Base-by-base conservation (phyloP, 2,113 vertebrate species). In the Lepidothrix coronata region DNA sequence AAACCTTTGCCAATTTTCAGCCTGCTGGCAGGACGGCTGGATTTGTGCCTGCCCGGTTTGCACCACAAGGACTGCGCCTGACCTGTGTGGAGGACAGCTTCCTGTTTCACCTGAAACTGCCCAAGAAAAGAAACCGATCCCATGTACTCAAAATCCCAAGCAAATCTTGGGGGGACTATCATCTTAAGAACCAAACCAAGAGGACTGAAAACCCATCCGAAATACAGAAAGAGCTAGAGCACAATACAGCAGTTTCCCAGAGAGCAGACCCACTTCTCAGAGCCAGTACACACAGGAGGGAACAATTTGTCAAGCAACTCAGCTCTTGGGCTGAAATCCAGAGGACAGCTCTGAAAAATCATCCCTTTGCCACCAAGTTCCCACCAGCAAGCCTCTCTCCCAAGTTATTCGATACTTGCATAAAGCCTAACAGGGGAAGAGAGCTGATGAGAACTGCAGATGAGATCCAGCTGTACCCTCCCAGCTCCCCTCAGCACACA, bases 281-380 rank as follows among this genome's bases (percentile, higher is more conserved):
- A 95, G 78, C 17, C 83, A 87, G 73, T 54, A 79, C 0, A 9
- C 66, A 86, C 51, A 89, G 80, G 52, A 94, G 71, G 79, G 88
- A 96, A 76, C 43, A 12, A 85, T 87, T 31, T 93, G 85, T 82
- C 91, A 96, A 88, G 78, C 75, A 86, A 80, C 80, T 88, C 67
- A 12, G 54, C 80, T 92, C 41, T 93, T 52, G 67, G 91, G 88
- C 85, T 93, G 82, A 73, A 90, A 93, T 85, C 82, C 90, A 94
- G 63, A 93, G 82, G 79, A 85, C 44, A 82, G 70, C 77, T 79
- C 94, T 84, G 66, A 79, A 88, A 91, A 93, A 83, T 76, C 88
- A 39, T 70, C 58, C 39, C 67, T 90, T 82, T 63, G 67, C 81
- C 89, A 94, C 70, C 46, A 85, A 82, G 51, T 75, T 95, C 88